These are phyloP conservation scores for Heterocephalus glaber DNA, from an alignment of 2,113 vertebrate species.

Conservation along the genomic window DNA sequence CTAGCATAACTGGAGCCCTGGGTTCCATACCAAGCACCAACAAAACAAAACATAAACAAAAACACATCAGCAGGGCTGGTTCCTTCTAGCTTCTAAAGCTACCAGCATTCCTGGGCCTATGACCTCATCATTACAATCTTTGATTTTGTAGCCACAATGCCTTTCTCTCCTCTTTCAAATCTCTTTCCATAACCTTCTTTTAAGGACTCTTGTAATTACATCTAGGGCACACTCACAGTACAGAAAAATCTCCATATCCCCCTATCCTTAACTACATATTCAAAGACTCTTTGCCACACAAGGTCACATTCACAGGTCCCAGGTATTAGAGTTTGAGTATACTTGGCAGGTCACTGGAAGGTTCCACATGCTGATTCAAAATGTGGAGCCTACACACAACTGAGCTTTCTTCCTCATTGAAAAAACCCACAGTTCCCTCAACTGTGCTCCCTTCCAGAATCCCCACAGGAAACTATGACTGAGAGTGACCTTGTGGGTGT, in stretches of 20 bases:
- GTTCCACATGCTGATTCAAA: too few species aligned
- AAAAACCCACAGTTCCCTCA: too few species aligned
- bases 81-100: neutral
- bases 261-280: neutral
- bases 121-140: neutral
- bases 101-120: neutral
- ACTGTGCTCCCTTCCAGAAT: too few species aligned
- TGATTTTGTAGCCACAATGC: neutral
- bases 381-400: too few species aligned
- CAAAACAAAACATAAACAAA: neutral
- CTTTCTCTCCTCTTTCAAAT: neutral
- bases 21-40: neutral
- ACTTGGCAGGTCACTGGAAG: too few species aligned
- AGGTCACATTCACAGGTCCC: too few species aligned
- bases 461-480: too few species aligned
- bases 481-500: too few species aligned
- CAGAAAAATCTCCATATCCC: neutral
- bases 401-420: too few species aligned
- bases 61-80: neutral
- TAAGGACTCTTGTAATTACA: neutral
- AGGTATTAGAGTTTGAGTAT: neutral
- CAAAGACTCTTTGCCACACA: neutral
- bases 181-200: neutral
- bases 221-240: neutral
- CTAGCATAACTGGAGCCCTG: neutral